These are phyloP conservation scores for Mantis religiosa DNA, from an alignment of 2,888 invertebrate species.

Conservation along the genomic window DNA sequence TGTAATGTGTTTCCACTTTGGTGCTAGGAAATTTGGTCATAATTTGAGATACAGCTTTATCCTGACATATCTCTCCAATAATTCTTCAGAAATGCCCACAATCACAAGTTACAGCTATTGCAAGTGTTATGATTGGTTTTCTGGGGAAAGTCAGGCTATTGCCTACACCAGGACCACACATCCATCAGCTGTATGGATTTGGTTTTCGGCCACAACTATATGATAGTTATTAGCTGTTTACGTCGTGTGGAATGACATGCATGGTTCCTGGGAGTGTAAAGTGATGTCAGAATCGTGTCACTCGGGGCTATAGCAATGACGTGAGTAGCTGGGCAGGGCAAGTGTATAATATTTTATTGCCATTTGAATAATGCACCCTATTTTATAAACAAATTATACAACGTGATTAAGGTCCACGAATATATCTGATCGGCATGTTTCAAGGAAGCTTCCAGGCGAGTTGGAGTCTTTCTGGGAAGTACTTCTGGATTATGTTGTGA, in stretches of 20 bases:
- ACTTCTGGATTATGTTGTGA: not conserved
- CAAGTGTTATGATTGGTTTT: not conserved
- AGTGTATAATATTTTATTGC: not conserved
- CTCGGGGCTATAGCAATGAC: not conserved
- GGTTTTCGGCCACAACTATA: not conserved
- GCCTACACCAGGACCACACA: not conserved
- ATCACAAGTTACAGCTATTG: not conserved
- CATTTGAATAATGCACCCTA: not conserved
- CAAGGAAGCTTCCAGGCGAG: not conserved
- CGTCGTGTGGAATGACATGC: not conserved
- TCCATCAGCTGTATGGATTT: not conserved
- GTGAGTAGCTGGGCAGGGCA: not conserved
- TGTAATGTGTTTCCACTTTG: not conserved
- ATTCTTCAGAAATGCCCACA: not conserved
- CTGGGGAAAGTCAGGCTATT: not conserved
- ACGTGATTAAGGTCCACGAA: not conserved
- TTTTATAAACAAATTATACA: not conserved
- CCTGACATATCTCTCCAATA: not conserved
- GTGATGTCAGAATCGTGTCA: not conserved
- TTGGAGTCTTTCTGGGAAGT: not conserved
- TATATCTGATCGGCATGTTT: not conserved
- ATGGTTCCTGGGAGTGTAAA: not conserved
- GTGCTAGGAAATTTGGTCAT: not conserved
- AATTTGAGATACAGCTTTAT: not conserved
- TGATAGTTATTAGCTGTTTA: not conserved